phyloP scores from a whole-genome alignment of 2,888 invertebrate genomes.

The Bellardia bayeri region DNA sequence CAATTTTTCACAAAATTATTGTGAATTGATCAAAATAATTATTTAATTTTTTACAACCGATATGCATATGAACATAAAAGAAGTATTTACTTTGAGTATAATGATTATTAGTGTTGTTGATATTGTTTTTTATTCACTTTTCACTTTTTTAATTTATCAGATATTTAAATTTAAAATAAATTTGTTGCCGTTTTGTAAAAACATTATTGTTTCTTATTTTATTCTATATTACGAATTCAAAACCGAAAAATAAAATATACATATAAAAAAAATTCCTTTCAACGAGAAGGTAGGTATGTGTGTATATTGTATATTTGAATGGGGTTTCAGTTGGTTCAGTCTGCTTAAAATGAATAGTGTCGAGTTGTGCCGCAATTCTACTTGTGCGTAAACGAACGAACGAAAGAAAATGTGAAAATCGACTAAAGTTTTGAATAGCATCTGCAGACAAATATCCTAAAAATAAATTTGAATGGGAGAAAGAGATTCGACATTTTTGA shows the following conservation, averaged over 20 bases:
- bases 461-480: constrained; percentile 79
- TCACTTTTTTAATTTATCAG: constrained; percentile 5
- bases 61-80: background rate
- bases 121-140: background rate
- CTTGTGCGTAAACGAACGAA: constrained; percentile 76
- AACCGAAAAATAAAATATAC: constrained; percentile 18
- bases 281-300: constrained; percentile 9
- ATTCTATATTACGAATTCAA: constrained; percentile 22
- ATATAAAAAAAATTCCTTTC: constrained; percentile 19
- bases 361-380: constrained; percentile 70
- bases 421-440: constrained; percentile 75
- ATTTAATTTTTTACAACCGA: constrained; percentile 9
- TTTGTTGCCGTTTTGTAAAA: constrained; percentile 11
- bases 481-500: constrained; percentile 77
- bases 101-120: background rate
- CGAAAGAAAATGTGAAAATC: constrained; percentile 77
- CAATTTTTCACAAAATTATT: constrained; percentile 63
- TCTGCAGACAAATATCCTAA: constrained; percentile 77
- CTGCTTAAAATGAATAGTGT: constrained; percentile 57
- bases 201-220: constrained; percentile 36
- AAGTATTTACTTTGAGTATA: background rate
- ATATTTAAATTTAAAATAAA: constrained; percentile 30
- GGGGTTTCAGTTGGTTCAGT: constrained; percentile 39
- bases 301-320: constrained; percentile 22
- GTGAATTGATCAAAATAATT: constrained; percentile 52